phyloP scores from a whole-genome alignment of 1,140 invertebrate genomes.

The Drosophila subpulchrella region DNA sequence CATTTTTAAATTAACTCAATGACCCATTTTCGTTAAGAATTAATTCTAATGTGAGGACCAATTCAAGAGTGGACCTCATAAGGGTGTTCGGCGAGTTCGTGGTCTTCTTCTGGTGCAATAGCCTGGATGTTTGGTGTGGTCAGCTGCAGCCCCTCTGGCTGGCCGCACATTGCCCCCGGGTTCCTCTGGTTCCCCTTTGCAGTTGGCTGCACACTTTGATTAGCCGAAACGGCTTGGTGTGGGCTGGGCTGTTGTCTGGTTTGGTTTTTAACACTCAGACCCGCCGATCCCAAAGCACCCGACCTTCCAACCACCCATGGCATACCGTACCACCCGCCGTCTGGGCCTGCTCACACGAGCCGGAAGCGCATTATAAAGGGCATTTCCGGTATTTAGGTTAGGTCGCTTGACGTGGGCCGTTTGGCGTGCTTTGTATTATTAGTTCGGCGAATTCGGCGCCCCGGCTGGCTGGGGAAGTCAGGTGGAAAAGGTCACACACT shows the following conservation, averaged over 20 bases:
- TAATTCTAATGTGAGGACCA: too few relatives aligned
- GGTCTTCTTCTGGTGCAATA: background rate
- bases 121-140: slow-evolving; percentile 5
- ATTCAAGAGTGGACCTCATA: background rate
- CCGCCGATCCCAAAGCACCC: slow-evolving; percentile 11
- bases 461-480: slow-evolving; percentile 43
- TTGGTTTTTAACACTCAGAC: slow-evolving; percentile 60
- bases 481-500: slow-evolving; percentile 53
- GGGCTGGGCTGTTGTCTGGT: slow-evolving; percentile 34
- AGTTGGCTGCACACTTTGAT: slow-evolving; percentile 77
- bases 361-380: slow-evolving; percentile 79
- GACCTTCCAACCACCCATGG: slow-evolving; percentile 4
- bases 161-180: background rate
- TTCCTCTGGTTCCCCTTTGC: slow-evolving; percentile 44
- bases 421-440: slow-evolving; percentile 48
- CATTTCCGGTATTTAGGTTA: slow-evolving; percentile 78
- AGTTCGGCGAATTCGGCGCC: slow-evolving; percentile 49
- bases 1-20: too few relatives aligned
- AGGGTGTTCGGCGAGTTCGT: background rate
- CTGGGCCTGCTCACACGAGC: slow-evolving; percentile 66
- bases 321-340: slow-evolving; percentile 22
- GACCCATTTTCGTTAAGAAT: too few relatives aligned
- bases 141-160: background rate
- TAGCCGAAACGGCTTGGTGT: slow-evolving; percentile 56
- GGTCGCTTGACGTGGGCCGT: slow-evolving; percentile 10